Conservation (phyloP, 2,113 vertebrate genomes). For the Mobula birostris region DNA sequence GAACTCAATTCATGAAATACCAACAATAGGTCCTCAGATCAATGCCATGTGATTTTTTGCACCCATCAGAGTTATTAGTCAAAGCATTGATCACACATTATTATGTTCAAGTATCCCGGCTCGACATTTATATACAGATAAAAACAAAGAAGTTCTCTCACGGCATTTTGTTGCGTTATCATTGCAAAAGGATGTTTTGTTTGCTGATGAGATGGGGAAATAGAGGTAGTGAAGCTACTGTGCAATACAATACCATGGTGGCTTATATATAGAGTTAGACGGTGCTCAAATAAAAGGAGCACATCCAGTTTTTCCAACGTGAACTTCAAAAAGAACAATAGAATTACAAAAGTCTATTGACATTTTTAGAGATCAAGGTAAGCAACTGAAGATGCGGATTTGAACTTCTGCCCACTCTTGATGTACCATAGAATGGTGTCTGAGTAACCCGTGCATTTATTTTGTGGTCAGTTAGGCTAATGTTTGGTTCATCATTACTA, state of each 20-base stretch:
- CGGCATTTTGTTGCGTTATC: not conserved
- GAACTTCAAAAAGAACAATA: not conserved
- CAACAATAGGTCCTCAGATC: not conserved
- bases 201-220: not conserved
- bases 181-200: slow-evolving; percentile 6
- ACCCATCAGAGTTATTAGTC: not conserved
- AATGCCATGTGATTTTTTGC: not conserved
- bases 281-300: not conserved
- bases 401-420: not conserved
- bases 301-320: not conserved
- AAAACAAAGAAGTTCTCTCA: slow-evolving; percentile 8
- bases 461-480: slow-evolving; percentile 16
- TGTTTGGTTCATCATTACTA: not conserved
- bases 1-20: not conserved
- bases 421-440: not conserved
- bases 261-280: not conserved
- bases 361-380: slow-evolving; percentile 1
- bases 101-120: slow-evolving; percentile 29
- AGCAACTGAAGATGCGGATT: not conserved
- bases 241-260: not conserved
- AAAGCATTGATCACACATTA: slow-evolving; percentile 15
- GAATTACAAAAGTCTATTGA: not conserved
- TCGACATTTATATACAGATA: slow-evolving; percentile 1
- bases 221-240: not conserved
- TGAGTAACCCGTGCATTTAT: not conserved